Evolutionary conservation across 2,888 invertebrate species (phyloP), one percentile per base, ranked within the genome.

Genomic region (Melieria picta): DNA sequence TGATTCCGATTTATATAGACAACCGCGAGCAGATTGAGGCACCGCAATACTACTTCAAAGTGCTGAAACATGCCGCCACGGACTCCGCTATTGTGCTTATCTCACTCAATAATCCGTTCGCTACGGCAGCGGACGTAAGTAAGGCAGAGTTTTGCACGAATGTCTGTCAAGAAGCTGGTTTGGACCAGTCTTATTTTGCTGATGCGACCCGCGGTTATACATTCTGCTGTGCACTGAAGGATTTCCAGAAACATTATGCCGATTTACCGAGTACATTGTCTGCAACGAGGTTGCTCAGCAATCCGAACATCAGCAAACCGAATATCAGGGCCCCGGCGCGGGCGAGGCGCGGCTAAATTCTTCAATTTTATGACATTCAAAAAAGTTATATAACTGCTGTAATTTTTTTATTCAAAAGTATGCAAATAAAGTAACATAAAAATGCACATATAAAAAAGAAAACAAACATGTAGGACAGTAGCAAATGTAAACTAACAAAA

Each of bases 21-120:
- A 77, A 79, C 4, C 76, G 76, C 3, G 76, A 83, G 42, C 80
- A 83, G 71, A 78, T 89, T 16, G 84, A 87, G 43, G 87, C 88
- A 0, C 89, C 89, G 0, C 83, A 87, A 79, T 88, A 83, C 80
- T 83, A 86, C 65, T 89, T 87, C 87, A 89, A 89, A 80, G 80
- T 89, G 42, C 80, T 89, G 2, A 84, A 87, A 74, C 84, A 87
- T 72, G 80, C 80, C n/a, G 70, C 77, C 10, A 80, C 80, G 3
- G 79, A 85, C 60, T 77, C 83, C 60, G 89, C 85, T 9, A 87
- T 89, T 13, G 89, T 86, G 11, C 83, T 90, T 67, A 83, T 90
- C 1, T 83, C 86, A n/a, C 76, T 88, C 11, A 90, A 90, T 79
- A 88, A 89, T 84, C 89, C 89, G 2, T 80, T 74, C 66, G 76